phyloP scores from a whole-genome alignment of 2,797 vertebrate species.

The Glossophaga mutica region DNA sequence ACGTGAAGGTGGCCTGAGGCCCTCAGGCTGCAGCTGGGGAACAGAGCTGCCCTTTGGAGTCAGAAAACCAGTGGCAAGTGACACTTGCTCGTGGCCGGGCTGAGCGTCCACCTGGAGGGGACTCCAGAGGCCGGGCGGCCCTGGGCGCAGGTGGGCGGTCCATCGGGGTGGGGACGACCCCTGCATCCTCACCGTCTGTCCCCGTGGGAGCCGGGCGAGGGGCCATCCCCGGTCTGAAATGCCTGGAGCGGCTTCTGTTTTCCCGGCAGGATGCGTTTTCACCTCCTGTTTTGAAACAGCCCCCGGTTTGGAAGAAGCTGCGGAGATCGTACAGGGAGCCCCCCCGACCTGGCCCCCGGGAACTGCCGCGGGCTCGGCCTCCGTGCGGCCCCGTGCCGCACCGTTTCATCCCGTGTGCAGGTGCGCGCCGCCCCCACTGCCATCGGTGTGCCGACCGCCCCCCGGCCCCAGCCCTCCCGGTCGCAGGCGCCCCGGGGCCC shows the following conservation, averaged over 20 bases:
- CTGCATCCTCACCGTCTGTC: background rate
- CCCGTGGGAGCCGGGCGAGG: rapidly evolving
- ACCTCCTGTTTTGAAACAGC: background rate
- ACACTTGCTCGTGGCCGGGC: no score
- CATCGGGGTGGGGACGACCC: no score
- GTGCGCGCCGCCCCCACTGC: rapidly evolving
- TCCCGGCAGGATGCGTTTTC: no score
- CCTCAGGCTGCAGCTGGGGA: background rate
- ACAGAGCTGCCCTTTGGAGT: rapidly evolving
- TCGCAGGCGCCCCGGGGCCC: background rate
- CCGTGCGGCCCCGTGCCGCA: rapidly evolving
- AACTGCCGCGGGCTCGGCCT: rapidly evolving
- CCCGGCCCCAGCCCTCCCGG: background rate
- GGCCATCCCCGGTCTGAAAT: background rate
- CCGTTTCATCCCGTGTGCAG: no score
- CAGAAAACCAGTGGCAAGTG: background rate
- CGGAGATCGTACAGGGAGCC: background rate
- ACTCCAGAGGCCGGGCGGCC: background rate
- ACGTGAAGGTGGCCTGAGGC: no score
- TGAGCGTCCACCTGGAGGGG: background rate
- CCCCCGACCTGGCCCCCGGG: background rate
- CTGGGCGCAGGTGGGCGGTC: background rate
- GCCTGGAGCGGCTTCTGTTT: background rate
- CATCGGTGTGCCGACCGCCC: rapidly evolving
- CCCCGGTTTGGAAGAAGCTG: background rate